Conservation (phyloP, 2,888 invertebrate genomes). For the Cantharis rustica region DNA sequence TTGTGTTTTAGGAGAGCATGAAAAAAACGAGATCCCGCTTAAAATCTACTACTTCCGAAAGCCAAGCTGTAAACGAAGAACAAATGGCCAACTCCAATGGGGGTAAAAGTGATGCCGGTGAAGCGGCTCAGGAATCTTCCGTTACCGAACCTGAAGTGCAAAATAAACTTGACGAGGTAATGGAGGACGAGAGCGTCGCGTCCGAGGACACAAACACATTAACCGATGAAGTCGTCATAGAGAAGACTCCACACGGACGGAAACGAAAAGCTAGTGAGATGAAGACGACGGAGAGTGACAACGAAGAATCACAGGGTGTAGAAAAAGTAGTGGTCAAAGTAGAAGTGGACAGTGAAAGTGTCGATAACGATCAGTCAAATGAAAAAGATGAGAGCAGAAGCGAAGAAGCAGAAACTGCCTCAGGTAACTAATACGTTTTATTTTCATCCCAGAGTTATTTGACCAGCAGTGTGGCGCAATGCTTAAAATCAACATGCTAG, state of each 20-base stretch:
- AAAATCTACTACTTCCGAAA: not conserved
- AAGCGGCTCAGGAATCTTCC: not conserved
- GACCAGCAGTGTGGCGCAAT: no score
- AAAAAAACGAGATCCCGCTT: slow-evolving; percentile 14
- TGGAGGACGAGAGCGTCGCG: not conserved
- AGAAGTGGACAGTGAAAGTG: slow-evolving; percentile 17
- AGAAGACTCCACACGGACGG: slow-evolving; percentile 24
- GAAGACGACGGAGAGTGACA: slow-evolving; percentile 33
- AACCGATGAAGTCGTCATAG: not conserved
- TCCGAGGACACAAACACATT: not conserved
- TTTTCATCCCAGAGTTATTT: not conserved
- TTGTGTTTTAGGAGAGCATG: slow-evolving; percentile 1
- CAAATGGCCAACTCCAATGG: slow-evolving; percentile 11
- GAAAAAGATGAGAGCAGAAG: not conserved
- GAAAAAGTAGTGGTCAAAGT: slow-evolving; percentile 33
- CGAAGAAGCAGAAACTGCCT: not conserved
- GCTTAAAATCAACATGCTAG: no score
- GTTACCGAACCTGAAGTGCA: not conserved
- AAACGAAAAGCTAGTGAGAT: slow-evolving; percentile 40
- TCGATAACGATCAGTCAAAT: slow-evolving; percentile 3
- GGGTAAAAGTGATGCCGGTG: slow-evolving; percentile 5
- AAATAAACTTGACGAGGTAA: not conserved
- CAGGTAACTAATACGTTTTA: not conserved
- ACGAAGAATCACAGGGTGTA: not conserved
- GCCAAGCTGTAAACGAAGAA: not conserved